phyloP scores from a whole-genome alignment of 2,113 vertebrate species.

The Gadus macrocephalus region DNA sequence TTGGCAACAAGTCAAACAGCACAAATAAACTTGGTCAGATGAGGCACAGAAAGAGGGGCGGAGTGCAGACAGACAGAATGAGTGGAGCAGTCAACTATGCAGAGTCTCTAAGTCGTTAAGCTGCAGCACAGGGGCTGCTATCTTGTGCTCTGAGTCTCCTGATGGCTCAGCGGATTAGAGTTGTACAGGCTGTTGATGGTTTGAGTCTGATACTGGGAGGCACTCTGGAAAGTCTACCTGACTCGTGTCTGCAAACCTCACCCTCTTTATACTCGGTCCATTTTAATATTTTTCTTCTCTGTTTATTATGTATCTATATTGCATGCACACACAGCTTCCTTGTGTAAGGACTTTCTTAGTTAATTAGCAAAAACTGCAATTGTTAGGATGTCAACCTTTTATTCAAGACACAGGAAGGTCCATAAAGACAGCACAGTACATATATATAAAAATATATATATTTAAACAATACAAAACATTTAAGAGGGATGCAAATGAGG shows the following conservation, averaged over 20 bases:
- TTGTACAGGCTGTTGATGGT: constrained; percentile 28
- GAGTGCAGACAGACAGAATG: constrained; percentile 6
- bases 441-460: too few species aligned
- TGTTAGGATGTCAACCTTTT: too few species aligned
- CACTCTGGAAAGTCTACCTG: constrained; percentile 11
- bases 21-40: constrained; percentile 41
- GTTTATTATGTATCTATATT: too few species aligned
- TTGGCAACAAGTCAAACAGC: constrained; percentile 61
- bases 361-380: too few species aligned
- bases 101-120: constrained; percentile 11
- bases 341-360: too few species aligned
- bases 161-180: background rate
- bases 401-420: too few species aligned
- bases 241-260: constrained; percentile 25
- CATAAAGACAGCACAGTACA: too few species aligned
- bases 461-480: too few species aligned
- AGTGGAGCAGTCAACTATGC: constrained; percentile 21
- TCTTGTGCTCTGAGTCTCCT: constrained; percentile 21
- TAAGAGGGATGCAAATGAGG: too few species aligned
- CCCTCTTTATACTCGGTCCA: constrained; percentile 23
- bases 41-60: constrained; percentile 11
- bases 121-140: constrained; percentile 4
- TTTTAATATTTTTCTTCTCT: constrained; percentile 25
- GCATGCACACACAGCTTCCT: too few species aligned
- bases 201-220: constrained; percentile 18